phyloP scores from a whole-genome alignment of 2,888 invertebrate genomes.

The Chloroclystis v-ata region DNA sequence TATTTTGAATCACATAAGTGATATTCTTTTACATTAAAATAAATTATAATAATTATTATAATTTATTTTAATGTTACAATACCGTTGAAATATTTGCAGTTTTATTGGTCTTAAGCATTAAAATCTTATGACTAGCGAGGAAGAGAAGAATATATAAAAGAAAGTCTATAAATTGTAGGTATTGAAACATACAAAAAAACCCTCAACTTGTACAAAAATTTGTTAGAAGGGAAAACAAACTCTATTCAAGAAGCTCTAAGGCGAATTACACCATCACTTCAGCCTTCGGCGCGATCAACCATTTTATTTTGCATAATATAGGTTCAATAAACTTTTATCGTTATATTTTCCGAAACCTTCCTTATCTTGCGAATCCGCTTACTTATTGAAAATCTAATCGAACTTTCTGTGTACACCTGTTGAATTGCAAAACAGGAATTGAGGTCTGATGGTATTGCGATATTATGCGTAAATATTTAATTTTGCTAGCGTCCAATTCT shows the following conservation, averaged over 20 bases:
- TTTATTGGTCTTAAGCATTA: too few species aligned
- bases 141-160: too few species aligned
- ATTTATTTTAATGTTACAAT: too few species aligned
- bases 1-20: too few species aligned
- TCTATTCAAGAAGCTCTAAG: slow-evolving; percentile 32
- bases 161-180: too few species aligned
- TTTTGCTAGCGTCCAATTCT: slow-evolving; percentile 27
- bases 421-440: slow-evolving; percentile 34
- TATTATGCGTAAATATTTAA: slow-evolving; percentile 33
- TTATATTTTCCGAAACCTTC: slow-evolving; percentile 39
- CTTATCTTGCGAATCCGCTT: slow-evolving; percentile 38
- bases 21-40: too few species aligned
- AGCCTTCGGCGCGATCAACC: slow-evolving; percentile 41
- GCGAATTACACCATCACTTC: slow-evolving; percentile 36
- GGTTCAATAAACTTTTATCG: slow-evolving; percentile 46
- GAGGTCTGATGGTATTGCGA: slow-evolving; percentile 32
- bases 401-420: slow-evolving; percentile 32
- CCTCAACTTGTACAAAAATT: slow-evolving; percentile 21
- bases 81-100: too few species aligned
- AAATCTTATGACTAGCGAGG: too few species aligned
- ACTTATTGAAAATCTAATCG: slow-evolving; percentile 40
- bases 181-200: background rate
- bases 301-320: slow-evolving; percentile 48
- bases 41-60: too few species aligned
- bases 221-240: slow-evolving; percentile 41